Evolutionary conservation across 2,888 invertebrate species (phyloP).

Genomic region (Apodemia hepburni): DNA sequence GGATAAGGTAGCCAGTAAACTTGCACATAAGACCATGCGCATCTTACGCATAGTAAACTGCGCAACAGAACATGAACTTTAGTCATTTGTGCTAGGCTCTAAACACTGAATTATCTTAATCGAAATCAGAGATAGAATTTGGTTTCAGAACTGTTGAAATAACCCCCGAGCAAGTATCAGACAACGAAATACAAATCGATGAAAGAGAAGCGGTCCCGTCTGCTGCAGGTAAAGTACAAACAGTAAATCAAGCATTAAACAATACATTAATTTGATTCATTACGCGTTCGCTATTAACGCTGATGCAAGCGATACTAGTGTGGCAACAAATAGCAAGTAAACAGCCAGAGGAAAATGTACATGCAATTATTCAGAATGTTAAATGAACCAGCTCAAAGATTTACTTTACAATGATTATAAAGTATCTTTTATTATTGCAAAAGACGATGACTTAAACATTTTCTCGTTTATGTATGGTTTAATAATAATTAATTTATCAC

Average conservation of each 20-base stretch:
- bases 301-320: constrained; percentile 2
- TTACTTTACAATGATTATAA: not conserved
- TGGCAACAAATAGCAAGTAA: constrained; percentile 3
- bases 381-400: constrained; percentile 7
- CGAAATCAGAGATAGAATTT: not conserved
- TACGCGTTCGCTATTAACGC: not conserved
- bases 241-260: not conserved
- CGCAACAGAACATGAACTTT: too few species aligned
- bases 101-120: too few species aligned
- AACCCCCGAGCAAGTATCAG: constrained; percentile 54
- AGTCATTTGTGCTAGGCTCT: too few species aligned
- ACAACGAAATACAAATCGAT: constrained; percentile 61
- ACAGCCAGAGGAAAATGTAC: constrained; percentile 5
- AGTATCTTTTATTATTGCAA: not conserved
- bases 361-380: constrained; percentile 13
- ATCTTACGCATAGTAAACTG: too few species aligned
- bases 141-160: constrained; percentile 60
- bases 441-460: not conserved
- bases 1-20: too few species aligned
- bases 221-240: constrained; percentile 50
- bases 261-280: constrained; percentile 2
- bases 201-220: constrained; percentile 61
- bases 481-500: too few species aligned
- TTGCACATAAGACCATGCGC: too few species aligned
- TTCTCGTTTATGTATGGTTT: too few species aligned